Evolutionary conservation across 2,888 invertebrate genomes (phyloP).

Genomic region (Augochlorella aurata): DNA sequence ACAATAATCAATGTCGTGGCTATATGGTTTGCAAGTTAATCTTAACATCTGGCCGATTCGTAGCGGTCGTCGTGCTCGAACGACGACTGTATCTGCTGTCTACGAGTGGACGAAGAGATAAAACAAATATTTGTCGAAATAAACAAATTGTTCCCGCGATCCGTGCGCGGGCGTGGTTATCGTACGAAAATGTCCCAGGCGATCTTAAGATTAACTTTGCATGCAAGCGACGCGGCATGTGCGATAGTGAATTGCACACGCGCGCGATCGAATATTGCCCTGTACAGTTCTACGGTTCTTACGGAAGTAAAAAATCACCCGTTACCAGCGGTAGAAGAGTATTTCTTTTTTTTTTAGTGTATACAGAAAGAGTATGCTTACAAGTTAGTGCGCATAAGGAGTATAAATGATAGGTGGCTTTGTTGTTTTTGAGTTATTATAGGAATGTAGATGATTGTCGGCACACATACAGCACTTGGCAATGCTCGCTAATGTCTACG

Average conservation of each 20-base stretch:
- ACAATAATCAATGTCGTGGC: conserved; percentile 18
- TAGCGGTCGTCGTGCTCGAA: neutral
- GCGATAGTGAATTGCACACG: conserved; percentile 48
- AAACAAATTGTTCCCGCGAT: neutral
- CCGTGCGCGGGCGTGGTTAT: neutral
- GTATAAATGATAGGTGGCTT: conserved; percentile 69
- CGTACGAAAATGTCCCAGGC: no score
- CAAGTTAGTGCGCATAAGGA: conserved; percentile 72
- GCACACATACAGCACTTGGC: conserved; percentile 82
- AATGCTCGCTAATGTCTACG: conserved; percentile 80
- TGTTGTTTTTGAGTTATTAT: conserved; percentile 70
- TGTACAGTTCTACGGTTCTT: conserved; percentile 36
- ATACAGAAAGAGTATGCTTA: conserved; percentile 63
- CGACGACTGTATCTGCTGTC: neutral
- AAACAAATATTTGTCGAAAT: neutral
- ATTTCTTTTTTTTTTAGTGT: conserved; percentile 58
- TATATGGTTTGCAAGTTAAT: conserved; percentile 49
- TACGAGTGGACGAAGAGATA: no score
- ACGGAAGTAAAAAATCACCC: conserved; percentile 50
- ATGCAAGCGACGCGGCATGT: conserved; percentile 55
- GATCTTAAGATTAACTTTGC: conserved; percentile 64
- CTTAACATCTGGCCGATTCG: conserved; percentile 27
- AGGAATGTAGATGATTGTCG: conserved; percentile 82
- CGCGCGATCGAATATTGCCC: conserved; percentile 16
- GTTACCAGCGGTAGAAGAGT: conserved; percentile 58